Base-by-base conservation (phyloP, 1,140 invertebrate genomes). In the Sarcophaga peregrina region DNA sequence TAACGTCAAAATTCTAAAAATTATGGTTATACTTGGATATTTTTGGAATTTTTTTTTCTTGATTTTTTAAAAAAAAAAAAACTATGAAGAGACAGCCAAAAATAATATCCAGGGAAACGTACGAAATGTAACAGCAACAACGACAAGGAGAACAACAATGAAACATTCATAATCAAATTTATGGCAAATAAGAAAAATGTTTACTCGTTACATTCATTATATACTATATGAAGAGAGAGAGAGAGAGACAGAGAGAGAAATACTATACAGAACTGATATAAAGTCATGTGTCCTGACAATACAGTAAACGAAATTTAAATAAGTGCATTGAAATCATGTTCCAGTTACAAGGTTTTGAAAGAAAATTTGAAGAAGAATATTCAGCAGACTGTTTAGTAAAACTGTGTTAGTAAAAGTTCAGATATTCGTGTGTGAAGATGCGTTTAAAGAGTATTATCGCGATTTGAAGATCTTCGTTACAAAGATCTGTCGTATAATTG, bases 181-280 rank as follows among this genome's bases (percentile, higher is more conserved):
- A 89, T 89, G 87, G 87, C 88, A 89, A 89, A 89, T 89, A 89
- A 89, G 88, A 89, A 89, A 89, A 89, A 89, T 89, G 88, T 85
- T 81, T 72, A 54, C 50, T 37, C 25, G 25, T 20, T 68, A 20
- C 84, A 86, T 83, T 84, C 82, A 82, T 83, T 86, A 86, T 86
- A 86, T 81, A 84, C 83, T 85, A 78, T 17, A 80, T 52, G 0
- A 54, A 75, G 45, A 82, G 6, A 5, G 48, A 72, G 15, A 15
- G 17, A 5, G 46, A 17, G 8, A 54, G 75, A n/a, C 3, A 11
- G 58, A 76, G 1, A 13, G 50, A 50, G 62, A 78, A 76, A 62
- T 47, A 52, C 68, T 13, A 74, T 50, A 82, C 47, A 80, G 8
- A 48, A 54, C 17, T 25, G 45, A 54, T 80, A 48, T 54, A 80